Evolutionary conservation across 2,888 invertebrate genomes (phyloP), one percentile per base, ranked within the genome.

Genomic region (Hypomecis punctinalis): DNA sequence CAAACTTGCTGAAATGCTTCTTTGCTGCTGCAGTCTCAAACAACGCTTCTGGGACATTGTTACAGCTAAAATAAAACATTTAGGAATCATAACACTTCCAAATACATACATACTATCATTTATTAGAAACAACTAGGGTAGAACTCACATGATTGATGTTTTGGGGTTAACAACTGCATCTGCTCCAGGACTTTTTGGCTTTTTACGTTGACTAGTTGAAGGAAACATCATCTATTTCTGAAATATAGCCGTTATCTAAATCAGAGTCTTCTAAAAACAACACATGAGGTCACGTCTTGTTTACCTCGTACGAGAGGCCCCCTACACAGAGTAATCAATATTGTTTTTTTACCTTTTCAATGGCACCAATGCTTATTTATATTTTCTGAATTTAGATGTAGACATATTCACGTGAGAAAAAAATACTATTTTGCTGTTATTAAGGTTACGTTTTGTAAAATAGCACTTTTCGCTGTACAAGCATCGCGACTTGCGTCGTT

Each of bases 1-100:
- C 97, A 89, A 95, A 97, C 77, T 95, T 94, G 23, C 94, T 91
- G 67, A 96, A 96, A 81, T 96, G 95, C 62, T 94, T 91, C 73
- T 95, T 95, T 0, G 96, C 95, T 33, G 94, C 83, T 55, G 90
- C 81, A 0, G 94, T 80, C 70, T 95, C 94, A 58, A 95, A 91
- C 60, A 96, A 90, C 7, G 92, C 84, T 39, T 94, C 94, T 0
- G 96, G 96, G 51, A 96, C 95, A 78, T 94, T 93, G 40, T 92
- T 88, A 77, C 96, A 96, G 43, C 95, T 95, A 69, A 35, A 81
- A 83, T 5, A 23, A 40, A 52, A 40, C 5, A 6, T n/a, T 10
- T n/a, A 23, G 5, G 6, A 35, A 7, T 37, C 23, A 23, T 1
- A 23, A 23, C 23, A 23, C 23, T 23, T 23, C 23, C 23, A 23